Percentiles rank a stretch among this genome's conserved stretches.
Conservation (phyloP, 2,797 vertebrate species). For the Tokudaia muenninki region DNA sequence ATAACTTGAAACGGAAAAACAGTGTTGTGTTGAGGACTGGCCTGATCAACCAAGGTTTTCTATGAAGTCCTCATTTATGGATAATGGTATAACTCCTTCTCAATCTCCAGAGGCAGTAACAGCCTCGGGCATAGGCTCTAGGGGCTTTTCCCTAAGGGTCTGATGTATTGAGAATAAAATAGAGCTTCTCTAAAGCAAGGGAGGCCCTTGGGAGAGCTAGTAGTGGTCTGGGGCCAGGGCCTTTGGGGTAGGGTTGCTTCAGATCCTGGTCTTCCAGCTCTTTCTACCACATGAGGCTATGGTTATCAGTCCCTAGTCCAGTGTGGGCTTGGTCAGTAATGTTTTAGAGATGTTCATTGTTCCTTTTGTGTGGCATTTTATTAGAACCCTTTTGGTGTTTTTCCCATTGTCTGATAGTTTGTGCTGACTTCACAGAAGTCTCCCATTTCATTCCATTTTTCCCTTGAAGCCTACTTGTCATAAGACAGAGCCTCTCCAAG, state of each 20-base stretch:
- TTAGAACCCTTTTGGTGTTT: neutral
- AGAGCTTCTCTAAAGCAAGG: too few relatives aligned
- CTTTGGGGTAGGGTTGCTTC: neutral
- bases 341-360: neutral
- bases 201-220: too few relatives aligned
- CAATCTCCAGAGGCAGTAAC: too few relatives aligned
- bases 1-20: too few relatives aligned
- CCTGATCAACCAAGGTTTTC: too few relatives aligned
- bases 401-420: neutral
- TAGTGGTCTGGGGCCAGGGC: too few relatives aligned
- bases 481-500: neutral
- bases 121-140: too few relatives aligned
- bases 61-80: too few relatives aligned
- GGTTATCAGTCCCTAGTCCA: neutral
- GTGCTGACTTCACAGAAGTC: neutral
- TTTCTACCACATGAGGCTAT: neutral
- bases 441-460: neutral
- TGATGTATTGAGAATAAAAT: too few relatives aligned
- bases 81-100: too few relatives aligned
- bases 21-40: too few relatives aligned
- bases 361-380: neutral
- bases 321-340: neutral
- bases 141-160: too few relatives aligned
- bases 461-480: neutral
- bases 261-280: neutral